Percentiles rank a stretch among this genome's conserved stretches.
phyloP scores from a whole-genome alignment of 2,797 vertebrate genomes.

The Sebastes itinus region DNA sequence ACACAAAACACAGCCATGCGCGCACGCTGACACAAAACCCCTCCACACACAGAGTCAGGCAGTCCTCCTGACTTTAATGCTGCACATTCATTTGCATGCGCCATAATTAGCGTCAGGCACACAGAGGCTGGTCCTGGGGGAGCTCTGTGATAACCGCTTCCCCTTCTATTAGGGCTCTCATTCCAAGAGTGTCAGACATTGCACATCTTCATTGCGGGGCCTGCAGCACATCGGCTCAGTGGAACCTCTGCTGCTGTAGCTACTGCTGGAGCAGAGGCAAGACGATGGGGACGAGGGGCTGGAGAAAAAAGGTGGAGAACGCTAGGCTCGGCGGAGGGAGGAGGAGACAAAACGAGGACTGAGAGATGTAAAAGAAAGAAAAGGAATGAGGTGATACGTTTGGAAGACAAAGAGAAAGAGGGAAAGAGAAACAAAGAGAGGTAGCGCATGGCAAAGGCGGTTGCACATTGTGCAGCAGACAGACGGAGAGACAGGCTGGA shows the following conservation, averaged over 20 bases:
- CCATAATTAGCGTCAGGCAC: slow-evolving; percentile 94
- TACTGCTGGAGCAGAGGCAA: slow-evolving; percentile 63
- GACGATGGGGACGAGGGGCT: slow-evolving; percentile 9
- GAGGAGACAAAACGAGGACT: slow-evolving; percentile 26
- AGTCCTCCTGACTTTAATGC: slow-evolving; percentile 78
- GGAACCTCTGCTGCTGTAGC: slow-evolving; percentile 87
- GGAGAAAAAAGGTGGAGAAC: slow-evolving; percentile 42
- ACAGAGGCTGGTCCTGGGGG: slow-evolving; percentile 89
- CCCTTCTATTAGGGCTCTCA: slow-evolving; percentile 93
- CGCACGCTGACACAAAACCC: slow-evolving; percentile 46
- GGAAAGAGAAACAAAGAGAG: slow-evolving; percentile 80
- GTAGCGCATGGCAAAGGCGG: slow-evolving; percentile 53
- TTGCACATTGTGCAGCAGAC: slow-evolving; percentile 71
- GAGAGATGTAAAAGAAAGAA: slow-evolving; percentile 33
- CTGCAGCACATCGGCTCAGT: slow-evolving; percentile 85
- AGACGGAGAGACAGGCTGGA: slow-evolving; percentile 88
- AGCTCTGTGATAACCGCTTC: slow-evolving; percentile 94
- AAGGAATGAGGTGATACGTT: slow-evolving; percentile 66
- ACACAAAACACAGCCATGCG: background rate
- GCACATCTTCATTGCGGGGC: slow-evolving; percentile 97
- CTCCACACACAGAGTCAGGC: slow-evolving; percentile 60
- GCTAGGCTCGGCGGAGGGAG: slow-evolving; percentile 9
- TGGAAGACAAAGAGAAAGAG: slow-evolving; percentile 79
- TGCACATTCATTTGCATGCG: slow-evolving; percentile 90
- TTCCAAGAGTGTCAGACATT: slow-evolving; percentile 93